A percentile compares a stretch with the other conserved stretches of the same genome.
Evolutionary conservation across 1,140 invertebrate genomes (phyloP).

Genomic region (Paralvinella palmiformis): DNA sequence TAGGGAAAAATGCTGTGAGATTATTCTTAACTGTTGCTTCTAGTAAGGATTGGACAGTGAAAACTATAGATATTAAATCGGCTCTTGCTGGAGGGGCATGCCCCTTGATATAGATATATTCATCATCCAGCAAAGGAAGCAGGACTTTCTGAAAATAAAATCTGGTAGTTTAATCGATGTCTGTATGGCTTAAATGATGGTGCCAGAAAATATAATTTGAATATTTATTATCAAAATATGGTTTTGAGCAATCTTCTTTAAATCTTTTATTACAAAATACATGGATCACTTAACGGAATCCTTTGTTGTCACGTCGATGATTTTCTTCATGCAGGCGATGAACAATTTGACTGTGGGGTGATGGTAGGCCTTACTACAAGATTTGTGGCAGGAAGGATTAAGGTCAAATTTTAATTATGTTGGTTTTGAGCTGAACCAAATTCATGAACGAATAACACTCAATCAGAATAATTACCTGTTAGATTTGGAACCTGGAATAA

Average conservation of each 20-base stretch:
- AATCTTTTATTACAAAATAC: not conserved
- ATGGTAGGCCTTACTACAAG: conserved; percentile 16
- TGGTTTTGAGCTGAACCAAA: not conserved
- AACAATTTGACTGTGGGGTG: conserved; percentile 9
- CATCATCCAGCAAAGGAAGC: conserved; percentile 11
- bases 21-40: not conserved
- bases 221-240: not conserved
- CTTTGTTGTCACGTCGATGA: conserved; percentile 2
- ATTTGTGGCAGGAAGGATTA: conserved; percentile 23
- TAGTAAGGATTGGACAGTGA: not conserved
- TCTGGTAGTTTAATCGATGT: not conserved
- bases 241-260: not conserved
- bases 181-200: not conserved
- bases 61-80: not conserved
- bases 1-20: not conserved
- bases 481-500: conserved; percentile 16
- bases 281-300: not conserved
- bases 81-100: not conserved
- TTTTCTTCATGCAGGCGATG: conserved; percentile 8
- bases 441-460: conserved; percentile 15
- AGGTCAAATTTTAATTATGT: conserved; percentile 16
- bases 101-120: not conserved
- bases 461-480: conserved; percentile 20
- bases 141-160: not conserved
- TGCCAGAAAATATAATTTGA: not conserved